phyloP scores from a whole-genome alignment of 2,113 vertebrate species.

The Jacana jacana region DNA sequence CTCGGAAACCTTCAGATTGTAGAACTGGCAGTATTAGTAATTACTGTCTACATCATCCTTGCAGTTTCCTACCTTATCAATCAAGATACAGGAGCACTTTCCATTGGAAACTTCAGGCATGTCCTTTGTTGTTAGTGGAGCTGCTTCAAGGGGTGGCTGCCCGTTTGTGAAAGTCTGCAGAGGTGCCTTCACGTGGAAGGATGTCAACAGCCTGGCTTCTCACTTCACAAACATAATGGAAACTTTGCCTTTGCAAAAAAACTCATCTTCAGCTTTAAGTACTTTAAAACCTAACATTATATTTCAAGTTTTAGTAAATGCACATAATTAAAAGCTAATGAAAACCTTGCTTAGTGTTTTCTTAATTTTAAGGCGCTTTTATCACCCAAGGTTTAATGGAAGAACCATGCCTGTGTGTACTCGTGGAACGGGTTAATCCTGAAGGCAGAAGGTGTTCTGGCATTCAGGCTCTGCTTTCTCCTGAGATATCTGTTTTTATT shows the following conservation, averaged over 20 bases:
- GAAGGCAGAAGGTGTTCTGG: neutral
- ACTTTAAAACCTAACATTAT: neutral
- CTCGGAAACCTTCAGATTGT: neutral
- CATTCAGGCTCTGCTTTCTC: neutral
- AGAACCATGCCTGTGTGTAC: neutral
- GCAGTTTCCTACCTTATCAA: neutral
- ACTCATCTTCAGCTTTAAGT: neutral
- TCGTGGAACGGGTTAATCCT: neutral
- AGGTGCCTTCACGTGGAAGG: neutral
- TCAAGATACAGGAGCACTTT: neutral
- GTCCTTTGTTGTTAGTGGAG: neutral
- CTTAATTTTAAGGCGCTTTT: neutral
- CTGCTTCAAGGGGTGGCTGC: neutral
- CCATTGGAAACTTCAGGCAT: neutral
- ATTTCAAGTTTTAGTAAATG: neutral
- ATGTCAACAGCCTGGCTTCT: neutral
- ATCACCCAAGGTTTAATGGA: neutral
- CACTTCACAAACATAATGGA: neutral
- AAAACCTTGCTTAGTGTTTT: neutral
- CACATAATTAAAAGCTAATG: neutral
- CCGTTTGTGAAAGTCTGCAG: neutral
- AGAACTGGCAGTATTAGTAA: neutral
- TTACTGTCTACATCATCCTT: neutral
- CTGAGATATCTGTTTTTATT: neutral
- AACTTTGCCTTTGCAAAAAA: neutral